Conservation (phyloP, 2,797 vertebrate species). For the Manis javanica region DNA sequence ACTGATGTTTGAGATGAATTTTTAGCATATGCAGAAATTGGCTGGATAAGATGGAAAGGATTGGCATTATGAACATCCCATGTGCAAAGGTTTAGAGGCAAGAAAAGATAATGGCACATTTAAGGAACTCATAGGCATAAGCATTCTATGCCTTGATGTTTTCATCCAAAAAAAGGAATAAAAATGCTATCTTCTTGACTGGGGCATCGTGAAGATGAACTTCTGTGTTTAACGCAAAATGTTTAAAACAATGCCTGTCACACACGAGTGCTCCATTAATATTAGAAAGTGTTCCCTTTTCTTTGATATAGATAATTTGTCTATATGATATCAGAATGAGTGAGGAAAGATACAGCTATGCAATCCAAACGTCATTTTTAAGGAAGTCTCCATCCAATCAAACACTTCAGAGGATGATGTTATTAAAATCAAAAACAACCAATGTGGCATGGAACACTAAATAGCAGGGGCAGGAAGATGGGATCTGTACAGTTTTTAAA, state of each 20-base stretch:
- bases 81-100: neutral
- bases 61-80: fast-evolving
- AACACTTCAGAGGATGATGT: neutral
- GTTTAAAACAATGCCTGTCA: neutral
- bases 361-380: neutral
- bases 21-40: neutral
- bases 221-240: neutral
- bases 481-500: neutral
- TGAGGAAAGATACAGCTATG: neutral
- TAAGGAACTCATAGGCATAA: neutral
- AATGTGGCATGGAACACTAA: fast-evolving
- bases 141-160: neutral
- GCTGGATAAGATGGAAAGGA: neutral
- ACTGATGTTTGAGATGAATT: neutral
- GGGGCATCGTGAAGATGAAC: neutral
- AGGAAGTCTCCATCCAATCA: neutral
- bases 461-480: neutral
- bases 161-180: neutral
- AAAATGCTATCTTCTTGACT: neutral
- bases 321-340: neutral
- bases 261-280: neutral
- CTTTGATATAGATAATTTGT: too few species aligned
- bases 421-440: neutral
- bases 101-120: neutral
- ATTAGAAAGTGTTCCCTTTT: too few species aligned